Base-by-base conservation (phyloP, 1,140 invertebrate species). In the Telenomus remus region DNA sequence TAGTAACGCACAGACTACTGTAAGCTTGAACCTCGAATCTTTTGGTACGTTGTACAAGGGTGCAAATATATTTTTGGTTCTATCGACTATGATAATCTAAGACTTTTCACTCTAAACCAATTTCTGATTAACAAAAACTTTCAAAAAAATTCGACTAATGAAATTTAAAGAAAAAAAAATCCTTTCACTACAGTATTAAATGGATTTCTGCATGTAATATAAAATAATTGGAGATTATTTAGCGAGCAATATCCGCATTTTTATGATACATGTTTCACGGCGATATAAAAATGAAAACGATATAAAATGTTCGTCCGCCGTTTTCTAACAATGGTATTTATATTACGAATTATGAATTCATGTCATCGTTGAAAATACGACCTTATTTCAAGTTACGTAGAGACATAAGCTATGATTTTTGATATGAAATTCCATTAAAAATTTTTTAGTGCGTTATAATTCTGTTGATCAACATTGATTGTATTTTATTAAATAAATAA, bases 141-240 rank as follows among this genome's bases (percentile, higher is more conserved):
- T 39, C 6, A 6, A 27, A 27, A 6, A 6, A 27, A 27, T 27
- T 27, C 19, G 6, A 27, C 1, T 1, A 27, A 27, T 3, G 19
- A 27, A 27, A 27, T 27, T 27, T 27, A 27, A 27, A 27, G 2
- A 27, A 27, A 27, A 27, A 27, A 1, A 27, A 27, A 27, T 27
- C 47, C 56, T 64, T 72, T 72, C 43, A 43, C 48, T 64, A 64
- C 47, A 72, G 69, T 72, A 72, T 64, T 64, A 64, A 72, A 72
- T 64, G 60, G 59, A 72, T 55, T n/a, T 72, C 59, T 71, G 13
- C 43, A 71, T 71, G 68, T 70, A 61, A 70, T 63, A 57, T 71
- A 63, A 57, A 49, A 57, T 51, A 66, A 57, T 71, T 71, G 27
- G 46, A 63, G 39, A 47, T 44, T 59, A 64, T 59, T 35, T 50